Conservation (phyloP, 2,797 vertebrate species). For the Cuniculus paca region DNA sequence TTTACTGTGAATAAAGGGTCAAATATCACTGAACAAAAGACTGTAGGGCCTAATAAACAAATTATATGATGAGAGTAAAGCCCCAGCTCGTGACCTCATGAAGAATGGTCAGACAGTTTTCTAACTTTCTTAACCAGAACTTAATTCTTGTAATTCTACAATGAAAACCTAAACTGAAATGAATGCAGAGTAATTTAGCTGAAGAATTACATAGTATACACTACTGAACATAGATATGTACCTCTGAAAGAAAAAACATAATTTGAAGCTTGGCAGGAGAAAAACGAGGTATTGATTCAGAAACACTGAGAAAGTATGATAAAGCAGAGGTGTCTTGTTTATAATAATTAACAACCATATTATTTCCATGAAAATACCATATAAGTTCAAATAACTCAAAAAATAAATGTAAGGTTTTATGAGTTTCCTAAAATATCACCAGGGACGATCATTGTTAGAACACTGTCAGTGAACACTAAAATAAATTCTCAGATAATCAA, state of each 20-base stretch:
- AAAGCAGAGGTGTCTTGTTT: background rate
- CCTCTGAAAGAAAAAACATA: background rate
- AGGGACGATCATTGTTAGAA: background rate
- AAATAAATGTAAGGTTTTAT: background rate
- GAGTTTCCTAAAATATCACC: background rate
- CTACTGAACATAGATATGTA: background rate
- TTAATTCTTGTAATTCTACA: background rate
- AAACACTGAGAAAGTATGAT: background rate
- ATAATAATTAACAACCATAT: background rate
- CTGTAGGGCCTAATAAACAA: background rate
- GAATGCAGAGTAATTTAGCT: background rate
- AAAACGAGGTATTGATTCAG: background rate
- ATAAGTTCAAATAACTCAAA: background rate
- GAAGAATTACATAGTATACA: background rate
- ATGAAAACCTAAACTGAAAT: background rate
- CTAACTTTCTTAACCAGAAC: background rate
- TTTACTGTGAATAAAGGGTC: constrained; percentile 89
- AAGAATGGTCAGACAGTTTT: background rate
- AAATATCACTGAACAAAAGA: constrained; percentile 64
- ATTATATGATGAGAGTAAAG: background rate
- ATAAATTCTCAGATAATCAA: constrained; percentile 1
- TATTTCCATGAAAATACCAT: background rate
- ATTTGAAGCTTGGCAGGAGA: background rate
- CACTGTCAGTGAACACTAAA: background rate
- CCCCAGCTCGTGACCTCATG: background rate